Conservation (phyloP, 1,140 invertebrate species). For the Papilio helenus region DNA sequence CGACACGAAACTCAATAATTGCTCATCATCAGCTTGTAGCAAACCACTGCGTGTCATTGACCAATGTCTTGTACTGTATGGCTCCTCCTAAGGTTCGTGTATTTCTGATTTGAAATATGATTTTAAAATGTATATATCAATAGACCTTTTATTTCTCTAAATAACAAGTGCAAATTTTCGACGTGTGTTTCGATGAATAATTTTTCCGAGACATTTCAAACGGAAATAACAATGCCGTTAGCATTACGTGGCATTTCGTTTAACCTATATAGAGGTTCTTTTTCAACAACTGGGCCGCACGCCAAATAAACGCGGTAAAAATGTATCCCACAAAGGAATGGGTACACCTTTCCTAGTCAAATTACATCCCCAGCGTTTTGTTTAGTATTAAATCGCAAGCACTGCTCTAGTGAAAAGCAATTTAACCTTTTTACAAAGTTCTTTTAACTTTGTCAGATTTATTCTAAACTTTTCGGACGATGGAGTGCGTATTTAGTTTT, state of each 20-base stretch:
- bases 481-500: not conserved
- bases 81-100: no score
- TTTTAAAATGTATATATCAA: no score
- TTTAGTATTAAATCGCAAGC: constrained; percentile 15
- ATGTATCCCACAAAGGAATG: constrained; percentile 8
- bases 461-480: not conserved
- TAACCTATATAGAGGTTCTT: constrained; percentile 16
- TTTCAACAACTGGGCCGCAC: not conserved
- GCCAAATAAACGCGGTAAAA: constrained; percentile 22
- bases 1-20: no score
- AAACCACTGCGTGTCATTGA: no score
- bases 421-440: not conserved
- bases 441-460: not conserved
- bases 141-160: no score
- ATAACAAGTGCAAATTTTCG: no score
- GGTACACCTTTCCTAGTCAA: constrained; percentile 13
- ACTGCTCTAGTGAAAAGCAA: not conserved
- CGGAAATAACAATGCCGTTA: constrained; percentile 19
- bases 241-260: not conserved
- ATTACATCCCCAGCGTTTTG: constrained; percentile 6
- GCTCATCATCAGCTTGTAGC: no score
- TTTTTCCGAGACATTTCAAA: not conserved
- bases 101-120: no score
- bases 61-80: no score
- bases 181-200: not conserved